Evolutionary conservation across 2,888 invertebrate genomes (phyloP).

Genomic region (Nomada ruficornis): DNA sequence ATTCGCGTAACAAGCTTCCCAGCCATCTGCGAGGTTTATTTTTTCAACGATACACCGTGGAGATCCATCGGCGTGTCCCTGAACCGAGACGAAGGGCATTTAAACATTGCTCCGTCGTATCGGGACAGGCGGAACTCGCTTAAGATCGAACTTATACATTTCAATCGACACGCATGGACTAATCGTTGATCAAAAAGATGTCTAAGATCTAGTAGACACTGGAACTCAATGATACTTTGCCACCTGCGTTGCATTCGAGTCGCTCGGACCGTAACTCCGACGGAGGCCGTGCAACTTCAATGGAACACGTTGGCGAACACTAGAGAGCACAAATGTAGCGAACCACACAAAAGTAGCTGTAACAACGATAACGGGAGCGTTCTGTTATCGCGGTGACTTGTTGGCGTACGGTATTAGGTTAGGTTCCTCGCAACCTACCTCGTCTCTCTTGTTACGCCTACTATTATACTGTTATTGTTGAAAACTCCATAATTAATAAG

Average conservation of each 20-base stretch:
- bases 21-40: slow-evolving; percentile 30
- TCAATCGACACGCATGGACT: not conserved
- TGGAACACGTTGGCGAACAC: slow-evolving; percentile 26
- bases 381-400: slow-evolving; percentile 76
- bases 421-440: slow-evolving; percentile 83
- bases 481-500: slow-evolving; percentile 83
- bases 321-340: slow-evolving; percentile 24
- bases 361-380: slow-evolving; percentile 37
- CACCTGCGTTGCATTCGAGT: slow-evolving; percentile 32
- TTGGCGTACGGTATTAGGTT: slow-evolving; percentile 82
- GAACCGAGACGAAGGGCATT: not conserved
- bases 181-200: not conserved
- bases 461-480: slow-evolving; percentile 84
- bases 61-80: not conserved
- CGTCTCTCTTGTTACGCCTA: slow-evolving; percentile 84
- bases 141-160: too few species aligned
- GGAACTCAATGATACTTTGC: not conserved
- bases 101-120: too few species aligned
- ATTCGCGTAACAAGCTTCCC: slow-evolving; percentile 30
- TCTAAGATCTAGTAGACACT: not conserved
- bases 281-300: slow-evolving; percentile 28
- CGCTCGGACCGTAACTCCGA: slow-evolving; percentile 8
- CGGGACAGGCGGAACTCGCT: too few species aligned
- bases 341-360: slow-evolving; percentile 15
- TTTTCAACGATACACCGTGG: slow-evolving; percentile 26